Conservation (phyloP, 92 coral and sea anemone genomes). For the Micromussa lordhowensis region DNA sequence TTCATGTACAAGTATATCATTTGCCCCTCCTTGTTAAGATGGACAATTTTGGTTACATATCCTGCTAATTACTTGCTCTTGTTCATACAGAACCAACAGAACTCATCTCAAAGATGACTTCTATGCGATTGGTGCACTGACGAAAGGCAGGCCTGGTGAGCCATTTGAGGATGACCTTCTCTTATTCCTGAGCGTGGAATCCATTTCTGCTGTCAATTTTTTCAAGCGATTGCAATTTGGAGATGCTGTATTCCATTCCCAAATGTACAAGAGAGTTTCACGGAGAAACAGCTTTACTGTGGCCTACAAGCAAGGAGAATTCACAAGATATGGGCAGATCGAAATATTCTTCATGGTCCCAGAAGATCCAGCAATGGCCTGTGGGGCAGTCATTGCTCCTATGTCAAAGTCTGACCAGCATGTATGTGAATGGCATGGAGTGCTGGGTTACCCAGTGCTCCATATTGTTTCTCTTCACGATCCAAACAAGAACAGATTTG, state of each 20-base stretch:
- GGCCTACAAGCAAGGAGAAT: constrained; percentile 40
- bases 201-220: constrained; percentile 29
- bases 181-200: constrained; percentile 41
- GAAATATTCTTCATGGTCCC: constrained; percentile 43
- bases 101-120: constrained; percentile 51
- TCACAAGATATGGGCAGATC: constrained; percentile 51
- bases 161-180: constrained; percentile 55
- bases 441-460: constrained; percentile 40
- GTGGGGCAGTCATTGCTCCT: constrained; percentile 52
- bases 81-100: constrained; percentile 50
- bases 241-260: constrained; percentile 51
- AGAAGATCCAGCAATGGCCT: constrained; percentile 10
- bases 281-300: constrained; percentile 54
- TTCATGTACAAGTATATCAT: too few species aligned
- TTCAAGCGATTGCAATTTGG: constrained; percentile 50
- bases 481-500: constrained; percentile 51
- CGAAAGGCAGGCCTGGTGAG: constrained; percentile 30
- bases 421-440: constrained; percentile 50
- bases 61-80: too few species aligned
- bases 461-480: constrained; percentile 45
- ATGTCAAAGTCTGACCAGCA: constrained; percentile 20
- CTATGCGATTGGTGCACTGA: constrained; percentile 56
- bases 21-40: too few species aligned
- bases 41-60: too few species aligned
- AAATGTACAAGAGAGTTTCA: constrained; percentile 55